phyloP scores from a whole-genome alignment of 2,888 invertebrate genomes.

The Notodonta dromedarius region DNA sequence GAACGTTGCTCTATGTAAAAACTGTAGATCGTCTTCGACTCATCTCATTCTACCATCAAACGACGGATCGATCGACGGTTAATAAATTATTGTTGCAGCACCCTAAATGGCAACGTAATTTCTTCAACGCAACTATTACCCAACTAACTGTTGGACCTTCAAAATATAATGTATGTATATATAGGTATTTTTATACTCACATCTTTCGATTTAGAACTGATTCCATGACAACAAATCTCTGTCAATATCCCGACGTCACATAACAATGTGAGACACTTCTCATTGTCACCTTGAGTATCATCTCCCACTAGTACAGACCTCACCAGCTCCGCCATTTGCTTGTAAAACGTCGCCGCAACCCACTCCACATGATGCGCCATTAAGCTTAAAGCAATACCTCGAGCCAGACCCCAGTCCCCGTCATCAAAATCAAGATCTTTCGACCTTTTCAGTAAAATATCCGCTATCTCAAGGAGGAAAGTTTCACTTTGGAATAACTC shows the following conservation, averaged over 20 bases:
- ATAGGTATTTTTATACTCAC: constrained; percentile 35
- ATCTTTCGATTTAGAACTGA: constrained; percentile 67
- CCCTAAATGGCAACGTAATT: too few relatives aligned
- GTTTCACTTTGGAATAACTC: constrained; percentile 84
- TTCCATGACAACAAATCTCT: constrained; percentile 87
- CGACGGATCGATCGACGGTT: too few relatives aligned
- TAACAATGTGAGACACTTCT: constrained; percentile 81
- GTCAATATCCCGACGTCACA: constrained; percentile 83
- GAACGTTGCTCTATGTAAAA: too few relatives aligned
- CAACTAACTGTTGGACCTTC: too few relatives aligned
- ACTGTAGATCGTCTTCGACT: too few relatives aligned
- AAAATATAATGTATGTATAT: too few relatives aligned
- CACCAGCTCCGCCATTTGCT: constrained; percentile 80
- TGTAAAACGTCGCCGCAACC: constrained; percentile 82
- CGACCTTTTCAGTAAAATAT: constrained; percentile 61
- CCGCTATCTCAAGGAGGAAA: constrained; percentile 75
- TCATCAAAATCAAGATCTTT: constrained; percentile 64
- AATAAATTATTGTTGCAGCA: too few relatives aligned
- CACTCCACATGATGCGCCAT: constrained; percentile 83
- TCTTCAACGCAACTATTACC: too few relatives aligned
- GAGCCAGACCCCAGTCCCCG: constrained; percentile 62
- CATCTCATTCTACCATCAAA: too few relatives aligned
- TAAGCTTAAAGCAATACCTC: constrained; percentile 76
- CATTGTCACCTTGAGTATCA: constrained; percentile 62
- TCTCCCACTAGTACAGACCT: constrained; percentile 82